Conservation (phyloP, 2,113 vertebrate species). For the Hucho hucho region DNA sequence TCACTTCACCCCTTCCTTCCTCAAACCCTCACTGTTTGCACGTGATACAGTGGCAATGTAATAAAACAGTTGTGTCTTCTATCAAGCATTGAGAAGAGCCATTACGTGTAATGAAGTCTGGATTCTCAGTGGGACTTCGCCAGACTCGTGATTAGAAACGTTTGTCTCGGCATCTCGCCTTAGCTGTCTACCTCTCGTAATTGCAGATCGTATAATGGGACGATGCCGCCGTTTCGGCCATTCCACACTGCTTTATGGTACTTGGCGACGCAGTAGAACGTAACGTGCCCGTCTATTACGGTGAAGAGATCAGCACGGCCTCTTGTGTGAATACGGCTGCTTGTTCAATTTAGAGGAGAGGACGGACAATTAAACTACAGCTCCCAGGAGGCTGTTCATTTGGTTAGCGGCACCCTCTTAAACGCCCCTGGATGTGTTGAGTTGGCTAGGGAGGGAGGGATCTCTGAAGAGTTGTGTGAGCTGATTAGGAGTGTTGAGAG, state of each 20-base stretch:
- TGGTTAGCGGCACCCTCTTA: conserved; percentile 63
- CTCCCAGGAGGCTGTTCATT: conserved; percentile 67
- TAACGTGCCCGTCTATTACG: conserved; percentile 58
- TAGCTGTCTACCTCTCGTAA: conserved; percentile 64
- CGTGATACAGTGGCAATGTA: too few relatives aligned
- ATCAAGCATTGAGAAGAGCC: conserved; percentile 50
- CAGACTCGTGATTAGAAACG: conserved; percentile 71
- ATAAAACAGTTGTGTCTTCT: neutral
- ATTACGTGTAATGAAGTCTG: conserved; percentile 72
- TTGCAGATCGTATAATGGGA: conserved; percentile 71
- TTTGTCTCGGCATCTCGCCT: conserved; percentile 63
- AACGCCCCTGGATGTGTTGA: conserved; percentile 64
- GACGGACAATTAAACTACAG: conserved; percentile 68
- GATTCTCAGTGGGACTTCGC: conserved; percentile 65
- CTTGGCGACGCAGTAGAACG: conserved; percentile 42
- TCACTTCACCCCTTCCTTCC: neutral
- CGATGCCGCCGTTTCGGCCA: conserved; percentile 62
- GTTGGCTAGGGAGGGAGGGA: neutral
- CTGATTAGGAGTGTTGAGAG: too few relatives aligned
- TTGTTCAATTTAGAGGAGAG: conserved; percentile 68
- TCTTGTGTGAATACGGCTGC: conserved; percentile 44
- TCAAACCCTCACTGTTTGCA: neutral
- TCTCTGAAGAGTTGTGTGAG: too few relatives aligned
- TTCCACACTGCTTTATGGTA: conserved; percentile 44
- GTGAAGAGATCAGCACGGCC: conserved; percentile 20